Conservation (phyloP, 2,888 invertebrate species). For the Agriopis aurantiaria region DNA sequence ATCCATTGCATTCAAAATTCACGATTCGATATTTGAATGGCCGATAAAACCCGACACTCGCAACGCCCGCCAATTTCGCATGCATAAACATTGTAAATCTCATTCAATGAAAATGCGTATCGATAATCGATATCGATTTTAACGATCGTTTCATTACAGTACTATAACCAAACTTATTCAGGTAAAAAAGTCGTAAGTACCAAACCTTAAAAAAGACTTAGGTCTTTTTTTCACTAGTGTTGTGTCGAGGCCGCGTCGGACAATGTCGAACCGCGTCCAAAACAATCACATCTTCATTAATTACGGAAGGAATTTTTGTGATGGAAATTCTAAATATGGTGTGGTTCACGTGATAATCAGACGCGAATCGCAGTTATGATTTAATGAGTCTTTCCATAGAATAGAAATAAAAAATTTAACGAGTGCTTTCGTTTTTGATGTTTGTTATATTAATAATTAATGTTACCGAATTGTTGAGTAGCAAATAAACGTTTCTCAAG, state of each 20-base stretch:
- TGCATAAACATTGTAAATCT: conserved; percentile 82
- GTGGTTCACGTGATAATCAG: conserved; percentile 54
- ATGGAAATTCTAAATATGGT: conserved; percentile 56
- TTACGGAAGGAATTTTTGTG: conserved; percentile 74
- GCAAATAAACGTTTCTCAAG: neutral
- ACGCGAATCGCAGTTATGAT: conserved; percentile 47
- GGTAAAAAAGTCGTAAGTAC: conserved; percentile 32
- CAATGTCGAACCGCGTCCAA: conserved; percentile 64
- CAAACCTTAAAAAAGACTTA: neutral
- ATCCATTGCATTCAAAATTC: conserved; percentile 71
- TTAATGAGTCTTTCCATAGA: conserved; percentile 41
- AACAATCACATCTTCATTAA: conserved; percentile 84
- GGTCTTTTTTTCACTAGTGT: conserved; percentile 16
- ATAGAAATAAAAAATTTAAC: conserved; percentile 35
- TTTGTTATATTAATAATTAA: neutral
- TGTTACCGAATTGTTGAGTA: neutral
- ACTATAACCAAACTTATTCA: conserved; percentile 53
- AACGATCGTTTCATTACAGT: conserved; percentile 71
- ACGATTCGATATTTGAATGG: conserved; percentile 74
- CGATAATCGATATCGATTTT: conserved; percentile 75
- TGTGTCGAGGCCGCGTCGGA: conserved; percentile 58
- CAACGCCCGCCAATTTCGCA: conserved; percentile 76
- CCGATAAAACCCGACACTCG: conserved; percentile 80
- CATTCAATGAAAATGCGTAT: conserved; percentile 78
- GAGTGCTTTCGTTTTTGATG: conserved; percentile 1